Evolutionary conservation across 2,888 invertebrate genomes (phyloP).

Genomic region (Diarsia brunnea): DNA sequence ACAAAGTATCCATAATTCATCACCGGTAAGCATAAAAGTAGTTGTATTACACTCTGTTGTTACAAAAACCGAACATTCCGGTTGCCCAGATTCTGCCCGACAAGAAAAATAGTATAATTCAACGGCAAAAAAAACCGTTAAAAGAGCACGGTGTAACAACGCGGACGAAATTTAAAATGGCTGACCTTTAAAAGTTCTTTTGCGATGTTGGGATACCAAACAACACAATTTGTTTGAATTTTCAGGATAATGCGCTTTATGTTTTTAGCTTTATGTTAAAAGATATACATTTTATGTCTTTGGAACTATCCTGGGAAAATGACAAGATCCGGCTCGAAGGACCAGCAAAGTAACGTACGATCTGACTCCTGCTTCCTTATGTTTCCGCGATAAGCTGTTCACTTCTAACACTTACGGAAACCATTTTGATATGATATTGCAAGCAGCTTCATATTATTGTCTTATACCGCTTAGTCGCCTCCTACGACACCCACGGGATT

Average conservation of each 20-base stretch:
- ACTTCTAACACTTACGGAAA: conserved; percentile 7
- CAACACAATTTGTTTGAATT: conserved; percentile 29
- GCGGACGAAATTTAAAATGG: conserved; percentile 52
- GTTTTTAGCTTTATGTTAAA: not conserved
- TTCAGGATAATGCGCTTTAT: not conserved
- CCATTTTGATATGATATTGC: conserved; percentile 6
- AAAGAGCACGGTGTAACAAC: conserved; percentile 40
- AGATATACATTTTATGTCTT: not conserved
- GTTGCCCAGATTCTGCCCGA: conserved; percentile 29
- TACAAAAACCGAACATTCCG: conserved; percentile 33
- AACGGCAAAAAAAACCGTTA: conserved; percentile 50
- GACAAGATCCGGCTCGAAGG: conserved; percentile 27
- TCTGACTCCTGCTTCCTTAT: conserved; percentile 9
- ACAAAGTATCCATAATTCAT: conserved; percentile 37
- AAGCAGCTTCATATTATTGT: conserved; percentile 13
- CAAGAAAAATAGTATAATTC: conserved; percentile 36
- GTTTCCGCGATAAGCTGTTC: conserved; percentile 8
- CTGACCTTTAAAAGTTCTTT: conserved; percentile 49
- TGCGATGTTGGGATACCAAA: conserved; percentile 11
- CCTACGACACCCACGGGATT: not conserved
- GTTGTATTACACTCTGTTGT: not conserved
- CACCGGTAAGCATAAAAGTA: not conserved
- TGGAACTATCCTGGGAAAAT: not conserved
- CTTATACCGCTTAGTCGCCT: conserved; percentile 27
- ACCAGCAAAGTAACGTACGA: conserved; percentile 17